Conservation (phyloP, 2,113 vertebrate species). For the Syrmaticus mikado region DNA sequence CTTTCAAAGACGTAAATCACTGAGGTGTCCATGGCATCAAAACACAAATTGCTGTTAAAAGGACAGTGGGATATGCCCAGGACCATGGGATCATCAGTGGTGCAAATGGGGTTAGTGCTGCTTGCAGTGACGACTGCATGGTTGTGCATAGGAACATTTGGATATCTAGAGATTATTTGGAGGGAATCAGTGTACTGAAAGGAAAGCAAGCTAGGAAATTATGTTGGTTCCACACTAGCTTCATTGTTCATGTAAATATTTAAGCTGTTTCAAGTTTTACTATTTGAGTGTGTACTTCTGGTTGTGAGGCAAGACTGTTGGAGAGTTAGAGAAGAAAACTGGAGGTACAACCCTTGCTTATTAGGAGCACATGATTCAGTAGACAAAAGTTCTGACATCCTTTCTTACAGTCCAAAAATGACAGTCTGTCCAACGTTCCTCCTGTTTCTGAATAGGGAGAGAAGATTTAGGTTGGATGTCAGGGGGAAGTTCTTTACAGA, state of each 20-base stretch:
- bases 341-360: background rate
- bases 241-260: background rate
- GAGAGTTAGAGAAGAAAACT: background rate
- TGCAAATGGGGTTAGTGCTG: background rate
- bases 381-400: background rate
- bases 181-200: background rate
- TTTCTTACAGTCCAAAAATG: background rate
- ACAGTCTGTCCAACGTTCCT: background rate
- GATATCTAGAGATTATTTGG: background rate
- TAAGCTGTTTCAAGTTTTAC: background rate
- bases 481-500: too few species aligned
- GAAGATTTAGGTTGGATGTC: too few species aligned
- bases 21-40: background rate
- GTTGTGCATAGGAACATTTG: background rate
- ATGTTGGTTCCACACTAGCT: background rate
- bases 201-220: background rate
- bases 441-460: background rate
- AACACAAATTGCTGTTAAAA: background rate
- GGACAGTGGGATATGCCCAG: background rate
- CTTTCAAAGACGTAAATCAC: background rate
- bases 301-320: background rate
- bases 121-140: background rate
- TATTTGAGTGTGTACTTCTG: background rate
- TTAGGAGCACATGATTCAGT: background rate
- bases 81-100: background rate